A percentile compares a stretch with the other conserved stretches of the same genome.
These are phyloP conservation scores for Mystacornis crossleyi DNA, from an alignment of 2,113 vertebrate genomes.

Conservation along the genomic window DNA sequence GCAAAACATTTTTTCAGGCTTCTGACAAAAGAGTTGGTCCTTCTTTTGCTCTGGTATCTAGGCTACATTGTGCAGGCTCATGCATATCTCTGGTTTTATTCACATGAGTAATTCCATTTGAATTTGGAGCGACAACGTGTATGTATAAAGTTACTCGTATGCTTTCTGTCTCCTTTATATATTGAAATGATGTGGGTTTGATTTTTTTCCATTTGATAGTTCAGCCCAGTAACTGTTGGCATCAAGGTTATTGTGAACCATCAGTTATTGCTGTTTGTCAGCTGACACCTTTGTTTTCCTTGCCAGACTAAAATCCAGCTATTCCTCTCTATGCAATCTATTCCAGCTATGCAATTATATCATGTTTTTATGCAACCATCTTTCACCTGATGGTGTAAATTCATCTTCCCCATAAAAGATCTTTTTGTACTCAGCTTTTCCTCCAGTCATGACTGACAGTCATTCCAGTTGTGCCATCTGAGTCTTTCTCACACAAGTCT, in stretches of 20 bases:
- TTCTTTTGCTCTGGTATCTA: constrained; percentile 63
- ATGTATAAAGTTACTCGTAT: constrained; percentile 35
- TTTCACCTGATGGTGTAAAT: constrained; percentile 30
- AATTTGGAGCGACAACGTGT: constrained; percentile 30
- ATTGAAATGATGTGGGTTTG: constrained; percentile 36
- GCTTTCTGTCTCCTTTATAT: constrained; percentile 40
- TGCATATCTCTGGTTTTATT: constrained; percentile 58
- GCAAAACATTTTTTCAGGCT: constrained; percentile 58
- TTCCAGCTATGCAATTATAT: constrained; percentile 19
- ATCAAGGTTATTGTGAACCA: neutral
- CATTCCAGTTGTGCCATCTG: constrained; percentile 7
- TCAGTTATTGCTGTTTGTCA: neutral
- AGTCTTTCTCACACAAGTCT: constrained; percentile 36
- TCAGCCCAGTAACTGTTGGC: neutral
- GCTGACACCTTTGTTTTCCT: constrained; percentile 35
- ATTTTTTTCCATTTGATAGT: neutral
- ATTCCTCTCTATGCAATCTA: neutral
- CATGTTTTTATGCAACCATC: neutral
- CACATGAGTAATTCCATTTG: constrained; percentile 68
- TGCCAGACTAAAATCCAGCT: constrained; percentile 4
- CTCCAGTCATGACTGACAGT: neutral
- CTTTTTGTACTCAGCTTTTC: neutral
- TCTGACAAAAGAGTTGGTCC: constrained; percentile 58
- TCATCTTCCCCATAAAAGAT: neutral
- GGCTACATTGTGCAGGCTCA: constrained; percentile 61